Conservation (phyloP, 1,140 invertebrate species). For the Helicoverpa armigera region DNA sequence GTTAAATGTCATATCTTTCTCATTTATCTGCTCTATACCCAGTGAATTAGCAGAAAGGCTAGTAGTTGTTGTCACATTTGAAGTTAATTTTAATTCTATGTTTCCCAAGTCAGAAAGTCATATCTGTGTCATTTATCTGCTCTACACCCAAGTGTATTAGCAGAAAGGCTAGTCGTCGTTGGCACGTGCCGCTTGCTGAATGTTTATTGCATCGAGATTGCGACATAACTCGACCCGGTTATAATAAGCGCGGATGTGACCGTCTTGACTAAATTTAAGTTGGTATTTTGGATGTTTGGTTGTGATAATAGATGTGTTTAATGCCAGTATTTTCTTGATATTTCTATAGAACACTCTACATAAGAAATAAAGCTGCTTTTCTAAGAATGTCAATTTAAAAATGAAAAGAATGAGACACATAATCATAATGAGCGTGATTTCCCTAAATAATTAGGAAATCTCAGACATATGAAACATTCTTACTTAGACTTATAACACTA, state of each 20-base stretch:
- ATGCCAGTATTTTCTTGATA: neutral
- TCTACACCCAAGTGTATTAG: slow-evolving; percentile 36
- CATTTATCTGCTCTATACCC: slow-evolving; percentile 50
- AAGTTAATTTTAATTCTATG: neutral
- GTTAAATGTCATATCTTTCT: neutral
- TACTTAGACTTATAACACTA: no score
- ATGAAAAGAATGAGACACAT: no score
- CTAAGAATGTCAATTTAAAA: no score
- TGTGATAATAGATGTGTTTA: slow-evolving; percentile 26
- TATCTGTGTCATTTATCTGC: slow-evolving; percentile 38
- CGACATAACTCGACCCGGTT: slow-evolving; percentile 63
- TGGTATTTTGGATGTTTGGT: slow-evolving; percentile 16
- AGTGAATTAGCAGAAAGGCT: slow-evolving; percentile 30
- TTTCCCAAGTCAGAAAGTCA: neutral
- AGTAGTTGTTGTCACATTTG: no score
- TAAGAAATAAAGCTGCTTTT: no score
- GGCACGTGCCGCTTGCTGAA: slow-evolving; percentile 63
- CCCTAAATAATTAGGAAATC: no score
- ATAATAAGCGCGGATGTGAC: slow-evolving; percentile 63
- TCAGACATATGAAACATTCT: no score
- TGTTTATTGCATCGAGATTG: slow-evolving; percentile 74
- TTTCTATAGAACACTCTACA: no score
- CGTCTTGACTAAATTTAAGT: slow-evolving; percentile 51
- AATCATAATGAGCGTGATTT: no score
- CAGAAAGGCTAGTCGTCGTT: slow-evolving; percentile 56